phyloP scores from a whole-genome alignment of 1,140 invertebrate genomes.

The Phymastichus coffea region DNA sequence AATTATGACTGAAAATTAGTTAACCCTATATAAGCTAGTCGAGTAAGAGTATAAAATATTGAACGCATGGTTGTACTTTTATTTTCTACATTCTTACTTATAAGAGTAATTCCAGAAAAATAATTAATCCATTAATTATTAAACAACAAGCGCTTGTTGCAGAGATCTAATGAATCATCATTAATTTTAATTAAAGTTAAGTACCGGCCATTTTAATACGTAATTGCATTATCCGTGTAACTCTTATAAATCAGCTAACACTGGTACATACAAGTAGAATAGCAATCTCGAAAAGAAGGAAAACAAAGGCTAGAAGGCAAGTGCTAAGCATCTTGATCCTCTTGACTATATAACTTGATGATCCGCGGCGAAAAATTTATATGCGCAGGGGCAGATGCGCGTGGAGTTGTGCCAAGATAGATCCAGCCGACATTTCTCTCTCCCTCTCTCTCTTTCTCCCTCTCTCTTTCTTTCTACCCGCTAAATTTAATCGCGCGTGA shows the following conservation, averaged over 20 bases:
- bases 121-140: no score
- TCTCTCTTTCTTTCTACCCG: no score
- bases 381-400: not conserved
- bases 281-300: not conserved
- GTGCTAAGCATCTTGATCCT: constrained; percentile 3
- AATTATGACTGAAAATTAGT: no score
- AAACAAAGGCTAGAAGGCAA: not conserved
- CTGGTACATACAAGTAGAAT: not conserved
- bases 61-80: no score
- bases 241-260: not conserved
- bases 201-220: not conserved
- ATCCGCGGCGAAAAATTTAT: not conserved
- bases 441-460: not conserved
- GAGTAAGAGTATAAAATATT: no score
- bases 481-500: constrained; percentile 15
- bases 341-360: no score
- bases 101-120: no score
- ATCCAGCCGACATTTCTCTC: not conserved
- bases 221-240: not conserved
- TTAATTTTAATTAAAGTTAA: no score
- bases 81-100: no score
- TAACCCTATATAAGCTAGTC: no score
- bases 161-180: no score
- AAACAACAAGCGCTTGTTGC: no score
- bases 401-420: constrained; percentile 1